Conservation (phyloP, 2,113 vertebrate genomes). For the Acanthochromis polyacanthus region DNA sequence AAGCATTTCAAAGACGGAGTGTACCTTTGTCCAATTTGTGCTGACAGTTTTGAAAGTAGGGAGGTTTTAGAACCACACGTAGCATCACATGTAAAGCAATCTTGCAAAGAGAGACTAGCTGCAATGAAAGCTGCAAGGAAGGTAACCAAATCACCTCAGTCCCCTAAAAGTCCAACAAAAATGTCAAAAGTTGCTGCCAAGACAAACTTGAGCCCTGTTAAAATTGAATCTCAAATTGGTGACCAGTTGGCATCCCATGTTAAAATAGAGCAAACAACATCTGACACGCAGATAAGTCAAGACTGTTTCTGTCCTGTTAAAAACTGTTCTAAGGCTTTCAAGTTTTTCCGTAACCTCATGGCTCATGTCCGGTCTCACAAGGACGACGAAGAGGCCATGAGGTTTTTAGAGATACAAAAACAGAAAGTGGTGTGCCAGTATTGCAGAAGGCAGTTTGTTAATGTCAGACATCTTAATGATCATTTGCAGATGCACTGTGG, state of each 20-base stretch:
- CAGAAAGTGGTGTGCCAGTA: constrained; percentile 99
- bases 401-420: constrained; percentile 98
- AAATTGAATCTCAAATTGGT: constrained; percentile 83
- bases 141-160: constrained; percentile 77
- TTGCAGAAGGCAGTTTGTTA: constrained; percentile 97
- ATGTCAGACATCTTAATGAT: constrained; percentile 96
- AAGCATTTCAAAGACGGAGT: constrained; percentile 98
- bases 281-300: constrained; percentile 89
- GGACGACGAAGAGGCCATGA: constrained; percentile 95
- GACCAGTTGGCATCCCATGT: constrained; percentile 85
- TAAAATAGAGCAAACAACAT: constrained; percentile 88
- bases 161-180: constrained; percentile 77
- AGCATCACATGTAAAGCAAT: constrained; percentile 97
- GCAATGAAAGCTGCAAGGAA: constrained; percentile 95
- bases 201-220: constrained; percentile 72
- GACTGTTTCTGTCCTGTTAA: constrained; percentile 97
- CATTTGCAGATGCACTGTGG: constrained; percentile 99
- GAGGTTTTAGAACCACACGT: constrained; percentile 97
- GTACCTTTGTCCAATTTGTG: constrained; percentile 98
- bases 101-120: constrained; percentile 96
- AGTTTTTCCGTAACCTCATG: constrained; percentile 98
- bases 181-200: constrained; percentile 84
- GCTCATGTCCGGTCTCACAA: constrained; percentile 96
- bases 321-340: constrained; percentile 97
- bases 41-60: constrained; percentile 94